Evolutionary conservation across 2,113 vertebrate species (phyloP).

Genomic region (Pongo abelii): DNA sequence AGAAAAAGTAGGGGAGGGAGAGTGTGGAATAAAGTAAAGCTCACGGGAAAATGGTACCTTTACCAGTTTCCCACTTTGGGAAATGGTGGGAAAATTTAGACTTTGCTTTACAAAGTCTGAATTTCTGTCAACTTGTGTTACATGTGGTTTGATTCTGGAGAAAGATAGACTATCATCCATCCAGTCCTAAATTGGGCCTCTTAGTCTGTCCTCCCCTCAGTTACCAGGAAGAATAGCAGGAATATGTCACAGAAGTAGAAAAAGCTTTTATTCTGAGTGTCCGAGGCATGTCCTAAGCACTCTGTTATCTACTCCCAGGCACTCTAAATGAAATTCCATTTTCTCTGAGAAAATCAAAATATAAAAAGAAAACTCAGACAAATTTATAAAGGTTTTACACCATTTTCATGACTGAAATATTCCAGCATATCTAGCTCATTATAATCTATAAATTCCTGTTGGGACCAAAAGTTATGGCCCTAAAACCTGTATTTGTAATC

Average conservation of each 20-base stretch:
- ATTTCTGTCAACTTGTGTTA: not conserved
- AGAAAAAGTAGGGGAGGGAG: too few species aligned
- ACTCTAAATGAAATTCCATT: conserved; percentile 1
- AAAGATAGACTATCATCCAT: not conserved
- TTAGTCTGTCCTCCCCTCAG: not conserved
- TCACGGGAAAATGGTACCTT: not conserved
- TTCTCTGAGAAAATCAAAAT: conserved; percentile 7
- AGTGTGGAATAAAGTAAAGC: not conserved
- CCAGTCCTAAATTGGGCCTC: not conserved
- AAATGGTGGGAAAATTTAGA: too few species aligned
- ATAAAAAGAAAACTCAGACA: conserved; percentile 17
- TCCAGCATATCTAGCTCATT: not conserved
- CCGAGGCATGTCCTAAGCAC: not conserved
- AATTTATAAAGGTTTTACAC: not conserved
- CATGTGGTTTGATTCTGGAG: not conserved
- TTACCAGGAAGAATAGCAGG: not conserved
- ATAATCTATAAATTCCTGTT: not conserved
- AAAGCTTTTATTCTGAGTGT: not conserved
- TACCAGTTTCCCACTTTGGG: too few species aligned
- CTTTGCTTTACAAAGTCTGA: not conserved
- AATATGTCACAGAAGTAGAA: not conserved
- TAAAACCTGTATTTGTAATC: not conserved
- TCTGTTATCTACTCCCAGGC: not conserved
- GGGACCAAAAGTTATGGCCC: not conserved
- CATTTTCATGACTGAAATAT: conserved; percentile 14